Evolutionary conservation across 2,113 vertebrate species (phyloP), one percentile per base, ranked within the genome.

Genomic region (Salvelinus sp.): DNA sequence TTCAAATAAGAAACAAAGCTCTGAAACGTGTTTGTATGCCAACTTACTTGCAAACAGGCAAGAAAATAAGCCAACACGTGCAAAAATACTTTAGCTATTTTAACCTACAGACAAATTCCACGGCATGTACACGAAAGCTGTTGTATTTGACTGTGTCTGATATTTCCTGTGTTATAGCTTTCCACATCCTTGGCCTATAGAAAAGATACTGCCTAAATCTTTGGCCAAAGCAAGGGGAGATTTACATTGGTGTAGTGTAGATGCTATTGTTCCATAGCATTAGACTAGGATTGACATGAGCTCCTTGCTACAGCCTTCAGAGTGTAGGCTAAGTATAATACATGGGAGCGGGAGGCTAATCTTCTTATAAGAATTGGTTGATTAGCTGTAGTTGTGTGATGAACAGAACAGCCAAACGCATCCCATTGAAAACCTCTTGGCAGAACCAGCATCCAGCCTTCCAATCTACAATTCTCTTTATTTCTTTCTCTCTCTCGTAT

Each of bases 1-100:
- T 86, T 30, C 81, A 72, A 10, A 81, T 58, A 63, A 77, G 76
- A 78, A 86, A 76, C 70, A 64, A 70, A 75, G 69, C 76, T 78
- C 77, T 78, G 83, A 72, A 88, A 87, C 85, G 84, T 89, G 87
- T 89, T 90, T 86, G 81, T 86, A 89, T 89, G 85, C 81, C 88
- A 83, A 90, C 88, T 89, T 80, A 0, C 12, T 20, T 27, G 54
- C n/a, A 7, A 69, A 12, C 18, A 70, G 70, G 78, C 78, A 88
- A 87, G 76, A 83, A 79, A 87, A 87, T 82, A 71, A 78, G 73
- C 73, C 77, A 80, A 78, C 81, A 80, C 83, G 76, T 72, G 38
- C 50, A 33, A 85, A 83, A 86, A 84, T 16, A 50, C 33, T 76
- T 0, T 0, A 48, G 33, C 38, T 65, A 48, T 87, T 88, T 88